Percentiles rank a stretch among this genome's conserved stretches.
These are phyloP conservation scores for Notothenia rossii DNA, from an alignment of 2,113 vertebrate species.

Conservation along the genomic window DNA sequence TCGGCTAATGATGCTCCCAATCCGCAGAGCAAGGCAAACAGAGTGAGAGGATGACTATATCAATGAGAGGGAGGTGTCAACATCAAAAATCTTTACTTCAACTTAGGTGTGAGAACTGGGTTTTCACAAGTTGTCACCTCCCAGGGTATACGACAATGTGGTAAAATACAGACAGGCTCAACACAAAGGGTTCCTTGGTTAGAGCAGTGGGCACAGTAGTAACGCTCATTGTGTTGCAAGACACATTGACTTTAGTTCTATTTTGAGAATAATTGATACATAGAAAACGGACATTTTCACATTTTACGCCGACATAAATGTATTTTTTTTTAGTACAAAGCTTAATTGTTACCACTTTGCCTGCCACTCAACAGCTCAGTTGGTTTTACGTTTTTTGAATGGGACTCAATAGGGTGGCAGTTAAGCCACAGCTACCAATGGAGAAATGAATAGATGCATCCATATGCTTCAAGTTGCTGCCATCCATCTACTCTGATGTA, in stretches of 20 bases:
- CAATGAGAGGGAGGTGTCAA: slow-evolving; percentile 20
- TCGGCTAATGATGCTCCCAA: slow-evolving; percentile 74
- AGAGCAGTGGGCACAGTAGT: background rate
- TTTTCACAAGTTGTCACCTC: background rate
- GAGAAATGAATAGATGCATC: background rate
- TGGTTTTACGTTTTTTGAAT: background rate
- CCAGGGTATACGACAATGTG: background rate
- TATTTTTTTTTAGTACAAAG: background rate
- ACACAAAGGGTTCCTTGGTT: background rate
- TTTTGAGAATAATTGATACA: background rate
- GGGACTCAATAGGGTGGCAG: background rate
- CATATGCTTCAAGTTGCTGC: background rate
- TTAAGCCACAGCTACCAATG: background rate
- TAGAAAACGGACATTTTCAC: background rate
- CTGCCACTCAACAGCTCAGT: background rate
- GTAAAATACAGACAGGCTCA: background rate
- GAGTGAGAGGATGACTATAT: slow-evolving; percentile 17
- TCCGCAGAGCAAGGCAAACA: slow-evolving; percentile 54
- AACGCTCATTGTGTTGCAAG: background rate
- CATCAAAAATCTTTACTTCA: slow-evolving; percentile 6
- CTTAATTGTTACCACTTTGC: background rate
- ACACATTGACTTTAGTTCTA: background rate
- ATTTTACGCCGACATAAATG: background rate
- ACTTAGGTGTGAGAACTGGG: background rate
- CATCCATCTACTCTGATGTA: background rate